Conservation (phyloP, 2,888 invertebrate genomes). For the Calephelis perditalis region DNA sequence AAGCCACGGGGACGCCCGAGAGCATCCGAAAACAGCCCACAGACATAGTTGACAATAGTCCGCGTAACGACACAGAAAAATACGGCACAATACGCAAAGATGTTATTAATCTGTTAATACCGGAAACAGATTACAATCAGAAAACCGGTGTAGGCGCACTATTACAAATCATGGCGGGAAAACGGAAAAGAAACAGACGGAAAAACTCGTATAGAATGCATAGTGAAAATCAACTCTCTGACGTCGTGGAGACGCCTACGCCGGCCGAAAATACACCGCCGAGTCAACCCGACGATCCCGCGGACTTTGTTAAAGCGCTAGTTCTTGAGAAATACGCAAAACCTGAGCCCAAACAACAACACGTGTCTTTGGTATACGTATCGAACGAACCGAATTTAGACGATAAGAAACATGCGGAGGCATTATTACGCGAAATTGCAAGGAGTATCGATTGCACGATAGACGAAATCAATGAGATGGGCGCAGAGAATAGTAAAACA, state of each 20-base stretch:
- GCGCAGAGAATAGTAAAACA: constrained; percentile 52
- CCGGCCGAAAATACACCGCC: constrained; percentile 55
- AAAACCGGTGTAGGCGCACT: constrained; percentile 62
- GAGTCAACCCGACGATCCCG: constrained; percentile 43
- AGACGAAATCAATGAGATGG: constrained; percentile 61
- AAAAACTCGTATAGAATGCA: constrained; percentile 57
- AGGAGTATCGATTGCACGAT: constrained; percentile 65
- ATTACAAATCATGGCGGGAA: constrained; percentile 69
- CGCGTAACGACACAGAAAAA: constrained; percentile 47
- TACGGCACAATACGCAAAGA: constrained; percentile 53
- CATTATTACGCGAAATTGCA: constrained; percentile 65
- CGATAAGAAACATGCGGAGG: constrained; percentile 63
- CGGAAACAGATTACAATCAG: constrained; percentile 60
- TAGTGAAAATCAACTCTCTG: constrained; percentile 38
- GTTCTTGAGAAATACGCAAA: constrained; percentile 68
- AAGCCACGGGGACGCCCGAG: constrained; percentile 41
- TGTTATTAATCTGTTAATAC: constrained; percentile 68
- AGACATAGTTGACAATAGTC: constrained; percentile 51
- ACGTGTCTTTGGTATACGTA: constrained; percentile 68
- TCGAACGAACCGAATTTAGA: constrained; percentile 53
- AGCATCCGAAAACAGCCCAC: constrained; percentile 44
- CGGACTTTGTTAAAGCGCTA: constrained; percentile 64
- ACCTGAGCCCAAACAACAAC: constrained; percentile 51
- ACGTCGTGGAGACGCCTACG: constrained; percentile 39
- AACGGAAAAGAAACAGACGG: constrained; percentile 50